phyloP scores from a whole-genome alignment of 2,888 invertebrate species.

The Synanthedon tipuliformis region DNA sequence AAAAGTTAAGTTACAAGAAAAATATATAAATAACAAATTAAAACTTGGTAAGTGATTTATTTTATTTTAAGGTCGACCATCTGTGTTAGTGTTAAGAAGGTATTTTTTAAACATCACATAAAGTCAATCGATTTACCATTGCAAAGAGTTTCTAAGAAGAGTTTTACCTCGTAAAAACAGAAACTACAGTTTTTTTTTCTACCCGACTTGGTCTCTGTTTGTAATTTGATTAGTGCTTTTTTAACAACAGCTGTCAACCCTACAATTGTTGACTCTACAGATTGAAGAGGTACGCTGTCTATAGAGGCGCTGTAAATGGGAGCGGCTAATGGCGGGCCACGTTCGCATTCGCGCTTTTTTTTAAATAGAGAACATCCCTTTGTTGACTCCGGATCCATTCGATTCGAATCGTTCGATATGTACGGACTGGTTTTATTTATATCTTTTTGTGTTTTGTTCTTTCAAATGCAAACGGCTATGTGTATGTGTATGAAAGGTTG shows the following conservation, averaged over 20 bases:
- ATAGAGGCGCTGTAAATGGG: constrained; percentile 58
- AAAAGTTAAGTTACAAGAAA: too few relatives aligned
- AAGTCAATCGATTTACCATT: too few relatives aligned
- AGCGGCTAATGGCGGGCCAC: constrained; percentile 60
- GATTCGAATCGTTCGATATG: constrained; percentile 47
- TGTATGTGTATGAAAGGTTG: background rate
- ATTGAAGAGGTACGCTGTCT: constrained; percentile 58
- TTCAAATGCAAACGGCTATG: constrained; percentile 6
- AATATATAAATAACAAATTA: too few relatives aligned
- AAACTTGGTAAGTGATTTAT: too few relatives aligned
- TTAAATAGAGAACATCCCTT: constrained; percentile 51
- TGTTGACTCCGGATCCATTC: constrained; percentile 56
- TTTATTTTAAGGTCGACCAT: too few relatives aligned
- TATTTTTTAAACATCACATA: too few relatives aligned
- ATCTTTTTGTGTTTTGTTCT: constrained; percentile 31
- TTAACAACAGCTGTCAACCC: constrained; percentile 5
- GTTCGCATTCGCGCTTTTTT: constrained; percentile 60
- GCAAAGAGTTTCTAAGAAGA: too few relatives aligned
- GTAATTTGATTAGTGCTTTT: too few relatives aligned
- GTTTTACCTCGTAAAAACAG: too few relatives aligned
- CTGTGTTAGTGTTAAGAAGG: too few relatives aligned
- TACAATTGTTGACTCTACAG: constrained; percentile 53
- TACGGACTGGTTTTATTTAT: constrained; percentile 35
- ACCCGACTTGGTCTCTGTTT: too few relatives aligned
- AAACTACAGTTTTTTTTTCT: too few relatives aligned